A percentile compares a stretch with the other conserved stretches of the same genome.
Evolutionary conservation across 2,113 vertebrate genomes (phyloP).

Genomic region (Artemisiospiza belli): DNA sequence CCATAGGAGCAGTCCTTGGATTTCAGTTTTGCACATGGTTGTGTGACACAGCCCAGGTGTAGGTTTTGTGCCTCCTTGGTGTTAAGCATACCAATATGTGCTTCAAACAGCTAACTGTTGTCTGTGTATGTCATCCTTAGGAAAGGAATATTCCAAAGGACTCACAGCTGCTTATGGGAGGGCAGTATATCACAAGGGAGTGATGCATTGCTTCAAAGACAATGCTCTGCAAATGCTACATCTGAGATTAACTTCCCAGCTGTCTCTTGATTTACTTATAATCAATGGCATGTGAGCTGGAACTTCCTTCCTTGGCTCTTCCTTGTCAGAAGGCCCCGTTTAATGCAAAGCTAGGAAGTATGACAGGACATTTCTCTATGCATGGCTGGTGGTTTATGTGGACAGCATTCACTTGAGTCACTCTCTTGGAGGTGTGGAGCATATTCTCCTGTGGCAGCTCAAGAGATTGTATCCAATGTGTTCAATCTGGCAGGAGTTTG

Average conservation of each 20-base stretch:
- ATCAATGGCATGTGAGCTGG: background rate
- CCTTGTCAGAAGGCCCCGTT: background rate
- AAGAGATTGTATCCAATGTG: background rate
- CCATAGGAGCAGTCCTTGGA: background rate
- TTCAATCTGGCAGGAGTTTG: slow-evolving; percentile 9
- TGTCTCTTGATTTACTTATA: background rate
- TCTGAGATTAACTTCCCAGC: slow-evolving; percentile 1
- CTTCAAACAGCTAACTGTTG: background rate
- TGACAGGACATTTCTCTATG: background rate
- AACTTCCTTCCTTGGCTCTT: slow-evolving; percentile 34
- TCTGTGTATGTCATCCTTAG: background rate
- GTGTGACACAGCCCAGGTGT: background rate
- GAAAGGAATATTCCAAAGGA: background rate
- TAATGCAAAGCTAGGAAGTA: background rate
- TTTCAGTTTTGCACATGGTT: background rate
- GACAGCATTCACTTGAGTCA: background rate
- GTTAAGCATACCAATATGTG: background rate
- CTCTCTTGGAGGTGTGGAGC: background rate
- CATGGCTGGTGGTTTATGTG: background rate
- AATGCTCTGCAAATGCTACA: background rate
- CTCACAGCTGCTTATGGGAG: background rate
- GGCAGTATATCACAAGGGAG: background rate
- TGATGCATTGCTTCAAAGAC: background rate
- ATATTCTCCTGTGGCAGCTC: background rate
- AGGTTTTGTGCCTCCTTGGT: background rate